Conservation (phyloP, 2,888 invertebrate genomes). For the Adelognathus sp. region DNA sequence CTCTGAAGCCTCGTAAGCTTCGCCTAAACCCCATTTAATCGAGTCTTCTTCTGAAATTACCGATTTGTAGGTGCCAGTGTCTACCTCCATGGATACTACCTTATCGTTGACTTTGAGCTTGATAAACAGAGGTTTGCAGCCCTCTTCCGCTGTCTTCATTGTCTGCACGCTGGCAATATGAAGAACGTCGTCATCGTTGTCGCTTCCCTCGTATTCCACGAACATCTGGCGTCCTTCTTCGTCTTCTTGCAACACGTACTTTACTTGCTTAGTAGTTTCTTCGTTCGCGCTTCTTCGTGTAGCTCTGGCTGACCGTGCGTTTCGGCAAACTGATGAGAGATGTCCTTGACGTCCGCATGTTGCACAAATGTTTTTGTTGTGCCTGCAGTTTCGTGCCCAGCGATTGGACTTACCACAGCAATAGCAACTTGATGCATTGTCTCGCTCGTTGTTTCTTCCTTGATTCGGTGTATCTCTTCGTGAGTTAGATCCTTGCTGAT, state of each 20-base stretch:
- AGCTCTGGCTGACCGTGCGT: not conserved
- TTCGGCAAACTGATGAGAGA: constrained; percentile 18
- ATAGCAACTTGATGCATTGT: constrained; percentile 11
- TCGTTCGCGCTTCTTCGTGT: not conserved
- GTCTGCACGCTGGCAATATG: too few relatives aligned
- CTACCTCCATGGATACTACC: constrained; percentile 41
- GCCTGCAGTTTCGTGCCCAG: constrained; percentile 18
- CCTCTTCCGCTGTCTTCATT: too few relatives aligned
- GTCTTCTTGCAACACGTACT: too few relatives aligned
- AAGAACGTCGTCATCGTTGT: not conserved
- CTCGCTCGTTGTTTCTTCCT: not conserved
- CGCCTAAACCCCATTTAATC: too few relatives aligned
- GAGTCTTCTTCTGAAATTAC: constrained; percentile 34
- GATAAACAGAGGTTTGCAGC: constrained; percentile 25
- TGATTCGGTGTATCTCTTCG: not conserved
- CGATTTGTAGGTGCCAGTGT: constrained; percentile 41
- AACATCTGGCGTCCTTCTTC: too few relatives aligned
- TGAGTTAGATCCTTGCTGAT: not conserved
- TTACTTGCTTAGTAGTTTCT: too few relatives aligned
- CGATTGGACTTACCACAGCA: constrained; percentile 40
- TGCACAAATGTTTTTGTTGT: constrained; percentile 3
- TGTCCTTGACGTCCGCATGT: constrained; percentile 32
- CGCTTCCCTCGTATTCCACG: constrained; percentile 10
- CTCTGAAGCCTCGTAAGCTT: too few relatives aligned
- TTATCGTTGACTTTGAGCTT: constrained; percentile 35